A percentile compares a stretch with the other conserved stretches of the same genome.
phyloP scores from a whole-genome alignment of 2,888 invertebrate genomes.

The Agrochola macilenta region DNA sequence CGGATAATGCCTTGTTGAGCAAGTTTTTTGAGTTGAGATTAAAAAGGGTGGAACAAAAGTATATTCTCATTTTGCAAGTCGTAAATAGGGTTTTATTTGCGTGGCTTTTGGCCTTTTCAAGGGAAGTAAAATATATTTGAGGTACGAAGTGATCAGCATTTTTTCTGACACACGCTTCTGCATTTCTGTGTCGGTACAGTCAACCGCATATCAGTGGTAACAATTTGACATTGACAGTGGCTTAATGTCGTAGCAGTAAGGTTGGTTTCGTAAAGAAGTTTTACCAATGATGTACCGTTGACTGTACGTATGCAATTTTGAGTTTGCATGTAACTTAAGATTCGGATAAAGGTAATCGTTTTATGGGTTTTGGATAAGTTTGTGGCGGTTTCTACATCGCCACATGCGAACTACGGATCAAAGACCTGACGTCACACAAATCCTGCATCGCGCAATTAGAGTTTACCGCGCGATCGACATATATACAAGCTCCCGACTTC shows the following conservation, averaged over 20 bases:
- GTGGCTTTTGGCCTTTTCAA: constrained; percentile 17
- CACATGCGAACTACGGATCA: too few species aligned
- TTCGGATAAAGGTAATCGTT: too few species aligned
- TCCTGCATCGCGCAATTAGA: too few species aligned
- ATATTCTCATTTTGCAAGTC: constrained; percentile 36
- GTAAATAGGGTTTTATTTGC: constrained; percentile 34
- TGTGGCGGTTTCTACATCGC: too few species aligned
- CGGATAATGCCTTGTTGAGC: constrained; percentile 60
- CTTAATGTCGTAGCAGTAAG: neutral
- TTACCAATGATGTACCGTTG: neutral
- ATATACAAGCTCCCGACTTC: too few species aligned
- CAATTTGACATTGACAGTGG: neutral
- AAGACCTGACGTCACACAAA: too few species aligned
- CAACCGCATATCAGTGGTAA: neutral
- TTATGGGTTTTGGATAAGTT: too few species aligned
- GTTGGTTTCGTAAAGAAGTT: neutral
- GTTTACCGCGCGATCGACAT: too few species aligned
- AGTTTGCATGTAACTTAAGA: neutral
- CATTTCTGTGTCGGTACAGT: neutral
- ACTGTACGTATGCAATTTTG: neutral
- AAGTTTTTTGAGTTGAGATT: constrained; percentile 57
- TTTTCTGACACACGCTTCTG: neutral
- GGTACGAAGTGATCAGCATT: neutral
- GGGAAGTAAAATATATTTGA: constrained; percentile 14
- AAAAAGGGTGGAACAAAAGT: constrained; percentile 46